phyloP scores from a whole-genome alignment of 2,888 invertebrate species.

The Rutpela maculata region DNA sequence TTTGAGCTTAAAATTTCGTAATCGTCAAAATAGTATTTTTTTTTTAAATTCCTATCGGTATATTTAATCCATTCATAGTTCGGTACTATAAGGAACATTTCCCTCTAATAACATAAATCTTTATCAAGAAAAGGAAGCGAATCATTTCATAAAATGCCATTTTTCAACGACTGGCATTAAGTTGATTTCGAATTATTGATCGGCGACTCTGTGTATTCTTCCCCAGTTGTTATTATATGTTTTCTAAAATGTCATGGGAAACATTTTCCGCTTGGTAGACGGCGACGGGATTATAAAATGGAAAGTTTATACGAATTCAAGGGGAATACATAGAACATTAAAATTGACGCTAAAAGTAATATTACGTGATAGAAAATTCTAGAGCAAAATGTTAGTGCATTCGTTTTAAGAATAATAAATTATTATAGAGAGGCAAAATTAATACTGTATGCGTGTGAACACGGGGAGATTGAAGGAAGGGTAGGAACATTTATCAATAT shows the following conservation, averaged over 20 bases:
- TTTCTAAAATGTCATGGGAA: not conserved
- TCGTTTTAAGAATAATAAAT: too few species aligned
- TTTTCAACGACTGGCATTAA: not conserved
- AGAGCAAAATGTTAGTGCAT: too few species aligned
- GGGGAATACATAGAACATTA: not conserved
- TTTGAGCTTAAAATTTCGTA: too few species aligned
- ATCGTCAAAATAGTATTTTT: too few species aligned
- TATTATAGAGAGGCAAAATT: too few species aligned
- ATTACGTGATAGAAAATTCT: not conserved
- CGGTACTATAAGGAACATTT: too few species aligned
- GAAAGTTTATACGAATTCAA: not conserved
- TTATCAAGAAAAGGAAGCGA: not conserved
- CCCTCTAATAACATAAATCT: too few species aligned
- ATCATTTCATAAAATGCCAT: not conserved
- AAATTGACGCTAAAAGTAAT: not conserved
- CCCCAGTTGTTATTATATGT: not conserved
- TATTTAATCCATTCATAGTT: too few species aligned
- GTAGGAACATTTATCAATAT: too few species aligned
- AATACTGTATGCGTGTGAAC: too few species aligned
- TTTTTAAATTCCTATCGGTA: too few species aligned
- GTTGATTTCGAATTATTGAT: not conserved
- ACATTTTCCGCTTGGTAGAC: constrained; percentile 2
- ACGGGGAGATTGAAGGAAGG: too few species aligned
- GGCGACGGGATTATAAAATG: not conserved
- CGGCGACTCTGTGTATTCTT: not conserved